Evolutionary conservation across 2,113 vertebrate genomes (phyloP).

Genomic region (Myrmecobius fasciatus): DNA sequence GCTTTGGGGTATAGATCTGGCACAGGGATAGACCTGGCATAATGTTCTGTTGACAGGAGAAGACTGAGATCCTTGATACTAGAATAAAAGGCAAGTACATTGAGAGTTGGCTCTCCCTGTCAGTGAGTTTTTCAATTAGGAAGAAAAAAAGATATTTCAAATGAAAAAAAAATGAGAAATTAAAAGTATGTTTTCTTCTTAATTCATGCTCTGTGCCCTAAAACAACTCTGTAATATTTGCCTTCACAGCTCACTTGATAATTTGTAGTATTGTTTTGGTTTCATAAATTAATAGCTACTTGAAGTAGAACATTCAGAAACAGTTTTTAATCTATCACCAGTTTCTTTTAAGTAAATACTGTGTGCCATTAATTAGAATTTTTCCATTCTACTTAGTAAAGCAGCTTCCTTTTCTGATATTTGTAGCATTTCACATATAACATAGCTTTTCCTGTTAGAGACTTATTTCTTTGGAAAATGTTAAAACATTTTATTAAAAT

Average conservation of each 20-base stretch:
- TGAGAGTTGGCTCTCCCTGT: not conserved
- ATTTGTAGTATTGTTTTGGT: not conserved
- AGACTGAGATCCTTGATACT: not conserved
- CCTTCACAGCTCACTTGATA: not conserved
- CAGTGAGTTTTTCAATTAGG: not conserved
- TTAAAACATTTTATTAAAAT: not conserved
- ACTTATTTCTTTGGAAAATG: not conserved
- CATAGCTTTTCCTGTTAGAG: not conserved
- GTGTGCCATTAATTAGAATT: not conserved
- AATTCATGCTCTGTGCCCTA: not conserved
- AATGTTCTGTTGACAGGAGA: too few relatives aligned
- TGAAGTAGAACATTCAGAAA: not conserved
- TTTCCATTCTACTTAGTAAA: not conserved
- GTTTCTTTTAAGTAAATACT: not conserved
- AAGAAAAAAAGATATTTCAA: not conserved
- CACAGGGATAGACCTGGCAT: too few relatives aligned
- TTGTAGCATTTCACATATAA: not conserved
- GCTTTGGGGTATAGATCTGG: not conserved
- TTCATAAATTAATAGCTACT: not conserved
- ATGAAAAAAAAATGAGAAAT: not conserved
- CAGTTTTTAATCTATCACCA: not conserved
- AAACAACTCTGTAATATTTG: not conserved
- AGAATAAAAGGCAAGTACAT: rapidly evolving
- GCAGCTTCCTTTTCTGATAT: not conserved
- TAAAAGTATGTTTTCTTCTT: constrained; percentile 1